phyloP scores from a whole-genome alignment of 1,140 invertebrate species.

The Sesamia nonagrioides region DNA sequence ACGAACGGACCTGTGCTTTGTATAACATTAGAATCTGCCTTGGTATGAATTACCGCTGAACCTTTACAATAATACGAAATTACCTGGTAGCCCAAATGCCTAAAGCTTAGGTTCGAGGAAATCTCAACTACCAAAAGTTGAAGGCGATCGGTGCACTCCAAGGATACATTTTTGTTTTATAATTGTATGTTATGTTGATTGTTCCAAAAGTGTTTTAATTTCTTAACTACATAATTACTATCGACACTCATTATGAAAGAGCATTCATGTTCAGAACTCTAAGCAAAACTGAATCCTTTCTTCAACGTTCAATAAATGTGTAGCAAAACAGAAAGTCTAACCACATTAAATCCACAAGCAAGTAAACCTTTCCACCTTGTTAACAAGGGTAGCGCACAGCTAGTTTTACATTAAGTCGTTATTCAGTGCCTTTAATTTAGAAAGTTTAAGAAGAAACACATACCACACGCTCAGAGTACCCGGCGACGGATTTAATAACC shows the following conservation, averaged over 20 bases:
- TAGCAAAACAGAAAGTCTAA: background rate
- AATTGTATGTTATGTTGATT: too few species aligned
- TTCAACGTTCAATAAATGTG: background rate
- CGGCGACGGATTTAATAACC: constrained; percentile 18
- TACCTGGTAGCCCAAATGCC: too few species aligned
- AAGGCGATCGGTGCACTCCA: too few species aligned
- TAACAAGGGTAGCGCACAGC: constrained; percentile 20
- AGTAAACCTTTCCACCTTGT: background rate
- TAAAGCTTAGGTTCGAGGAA: too few species aligned
- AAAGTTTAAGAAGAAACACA: constrained; percentile 42
- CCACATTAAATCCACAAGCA: background rate
- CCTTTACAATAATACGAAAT: too few species aligned
- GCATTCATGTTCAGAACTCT: background rate
- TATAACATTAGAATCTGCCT: too few species aligned
- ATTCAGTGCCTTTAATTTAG: constrained; percentile 48
- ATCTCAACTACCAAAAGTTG: too few species aligned
- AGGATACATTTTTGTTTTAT: too few species aligned
- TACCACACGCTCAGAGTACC: background rate
- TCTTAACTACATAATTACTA: background rate
- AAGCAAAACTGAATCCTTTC: background rate
- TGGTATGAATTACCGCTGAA: too few species aligned
- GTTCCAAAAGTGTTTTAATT: too few species aligned
- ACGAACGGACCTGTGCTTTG: too few species aligned
- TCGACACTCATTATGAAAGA: background rate
- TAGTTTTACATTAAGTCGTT: constrained; percentile 51